Evolutionary conservation across 2,113 vertebrate species (phyloP), one percentile per base, ranked within the genome.

Genomic region (Rhinolophus sinicus): DNA sequence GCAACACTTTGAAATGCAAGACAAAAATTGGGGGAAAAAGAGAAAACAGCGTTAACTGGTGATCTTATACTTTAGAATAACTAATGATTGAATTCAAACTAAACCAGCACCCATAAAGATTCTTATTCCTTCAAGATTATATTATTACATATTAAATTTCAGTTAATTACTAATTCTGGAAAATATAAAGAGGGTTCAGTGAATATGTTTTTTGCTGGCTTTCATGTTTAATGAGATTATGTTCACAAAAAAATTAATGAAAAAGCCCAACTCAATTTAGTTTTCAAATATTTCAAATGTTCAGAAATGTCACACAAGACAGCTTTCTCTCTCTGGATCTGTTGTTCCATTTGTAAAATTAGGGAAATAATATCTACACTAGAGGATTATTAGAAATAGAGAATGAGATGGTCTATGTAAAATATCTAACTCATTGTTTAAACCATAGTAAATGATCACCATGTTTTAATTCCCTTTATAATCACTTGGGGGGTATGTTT

Each of bases 21-120:
- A 81, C 13, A 86, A 92, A 94, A 80, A 33, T 73, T 88, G 70
- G 30, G 14, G 15, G n/a, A 81, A 90, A 89, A 44, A 50, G 8
- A 96, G 65, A 76, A 93, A 85, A 50, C 47, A 44, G 8, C 97
- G 95, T 8, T 86, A 97, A 97, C 14, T 92, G 16, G 14, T 26
- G 85, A 98, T 69, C 9, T 91, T 84, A 94, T 90, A 97, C 52
- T 56, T 98, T 93, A 93, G 84, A 97, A 95, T 96, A 97, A 96
- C 90, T 90, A 95, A 38, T 85, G 33, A 82, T 16, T 10, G 11
- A 93, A 95, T 97, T 97, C 8, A 95, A 94, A 95, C 95, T 94
- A 97, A 97, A 95, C 58, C n/a, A 97, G 97, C 54, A 93, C 1
- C 64, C 67, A 73, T 87, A 78, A 97, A 98, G 84, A 52, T 70